Conservation (phyloP, 2,797 vertebrate genomes). For the Catharus ustulatus region DNA sequence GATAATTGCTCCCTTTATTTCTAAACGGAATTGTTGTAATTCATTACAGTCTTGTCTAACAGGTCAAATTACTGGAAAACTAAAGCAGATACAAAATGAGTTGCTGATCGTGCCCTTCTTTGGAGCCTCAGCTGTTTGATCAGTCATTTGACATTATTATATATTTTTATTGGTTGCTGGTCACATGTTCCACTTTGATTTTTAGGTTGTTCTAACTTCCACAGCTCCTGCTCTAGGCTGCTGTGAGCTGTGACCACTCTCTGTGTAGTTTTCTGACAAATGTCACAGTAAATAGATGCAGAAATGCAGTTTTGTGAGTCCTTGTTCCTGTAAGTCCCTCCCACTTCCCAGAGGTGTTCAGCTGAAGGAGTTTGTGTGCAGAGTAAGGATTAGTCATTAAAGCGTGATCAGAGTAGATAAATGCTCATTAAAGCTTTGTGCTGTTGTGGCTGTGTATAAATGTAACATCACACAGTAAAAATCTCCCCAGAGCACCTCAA, state of each 20-base stretch:
- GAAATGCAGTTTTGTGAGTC: neutral
- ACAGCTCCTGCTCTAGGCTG: neutral
- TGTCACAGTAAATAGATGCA: neutral
- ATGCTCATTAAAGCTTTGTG: neutral
- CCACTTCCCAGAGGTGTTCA: neutral
- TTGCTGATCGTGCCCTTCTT: neutral
- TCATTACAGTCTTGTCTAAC: neutral
- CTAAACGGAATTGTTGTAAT: neutral
- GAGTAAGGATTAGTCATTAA: neutral
- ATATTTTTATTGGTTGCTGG: neutral
- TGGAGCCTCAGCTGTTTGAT: neutral
- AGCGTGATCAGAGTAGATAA: neutral
- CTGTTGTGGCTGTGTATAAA: neutral
- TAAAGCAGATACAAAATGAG: neutral
- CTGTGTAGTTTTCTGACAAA: neutral
- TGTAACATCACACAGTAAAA: neutral
- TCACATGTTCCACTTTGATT: neutral
- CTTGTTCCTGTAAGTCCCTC: neutral
- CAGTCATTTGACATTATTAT: neutral
- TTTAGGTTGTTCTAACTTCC: neutral
- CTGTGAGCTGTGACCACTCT: neutral
- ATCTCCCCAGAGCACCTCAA: neutral
- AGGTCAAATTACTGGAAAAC: constrained; percentile 2
- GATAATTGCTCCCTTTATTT: constrained; percentile 46
- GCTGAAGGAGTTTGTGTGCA: neutral